Base-by-base conservation (phyloP, 2,113 vertebrate species). In the Cebidichthys violaceus region DNA sequence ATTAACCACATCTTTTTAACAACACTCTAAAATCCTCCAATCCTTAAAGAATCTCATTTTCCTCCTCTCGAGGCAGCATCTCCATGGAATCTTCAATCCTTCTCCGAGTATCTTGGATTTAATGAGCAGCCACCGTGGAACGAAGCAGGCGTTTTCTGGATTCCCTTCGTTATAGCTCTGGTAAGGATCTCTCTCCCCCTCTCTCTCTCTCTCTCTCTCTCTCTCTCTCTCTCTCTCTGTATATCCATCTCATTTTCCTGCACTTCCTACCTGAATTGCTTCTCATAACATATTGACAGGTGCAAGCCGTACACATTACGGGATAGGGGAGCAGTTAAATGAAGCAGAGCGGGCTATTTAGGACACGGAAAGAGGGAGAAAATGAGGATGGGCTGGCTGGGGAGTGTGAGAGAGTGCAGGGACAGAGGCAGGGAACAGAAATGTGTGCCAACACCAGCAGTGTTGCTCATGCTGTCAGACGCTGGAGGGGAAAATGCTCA, bases 61-160 rank as follows among this genome's bases (percentile, higher is more conserved):
- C 60, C 52, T 83, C 54, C 78, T 85, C 86, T 85, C 57, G 74
- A 66, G 77, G 74, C 83, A 79, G 83, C 87, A 80, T 89, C 86
- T 93, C 74, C 37, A 92, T 94, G 94, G 94, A 91, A 90, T 91
- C 90, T 90, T 86, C 90, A 79, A 73, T 70, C 86, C 82, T 85
- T 86, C 79, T 78, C 74, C 29, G 75, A 81, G 80, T 54, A 91
- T 89, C 90, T 93, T 93, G 95, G 94, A 95, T 95, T 94, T 95
- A 94, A 94, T 90, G 84, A 91, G 87, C 80, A 86, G 71, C 50
- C 78, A 18, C 76, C 17, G 88, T 90, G 94, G 93, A 93, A 94
- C 85, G 91, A 94, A 91, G 85, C 85, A 89, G 79, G 82, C 85
- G 52, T 65, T 92, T 90, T 87, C 73, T 87, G 89, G 86, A 92